phyloP scores from a whole-genome alignment of 1,140 invertebrate species.

The Caerostris extrusa region DNA sequence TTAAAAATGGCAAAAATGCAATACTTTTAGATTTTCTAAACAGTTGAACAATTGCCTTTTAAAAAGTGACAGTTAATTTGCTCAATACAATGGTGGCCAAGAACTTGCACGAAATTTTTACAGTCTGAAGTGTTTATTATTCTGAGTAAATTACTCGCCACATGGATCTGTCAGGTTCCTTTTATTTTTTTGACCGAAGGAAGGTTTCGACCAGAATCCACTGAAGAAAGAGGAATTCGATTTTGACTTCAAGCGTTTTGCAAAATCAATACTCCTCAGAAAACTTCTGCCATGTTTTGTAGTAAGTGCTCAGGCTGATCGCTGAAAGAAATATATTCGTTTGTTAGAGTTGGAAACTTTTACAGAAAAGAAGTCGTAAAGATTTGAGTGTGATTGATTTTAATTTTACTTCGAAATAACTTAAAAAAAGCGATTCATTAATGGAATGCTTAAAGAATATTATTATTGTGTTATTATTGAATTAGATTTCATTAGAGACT shows the following conservation, averaged over 20 bases:
- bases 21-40: too few species aligned
- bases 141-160: conserved; percentile 19
- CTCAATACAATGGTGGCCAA: not conserved
- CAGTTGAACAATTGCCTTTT: too few species aligned
- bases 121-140: not conserved
- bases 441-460: too few species aligned
- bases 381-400: not conserved
- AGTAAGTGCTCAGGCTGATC: not conserved
- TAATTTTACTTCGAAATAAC: not conserved
- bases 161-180: conserved; percentile 2
- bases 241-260: conserved; percentile 21
- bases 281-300: conserved; percentile 23
- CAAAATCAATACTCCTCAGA: conserved; percentile 26
- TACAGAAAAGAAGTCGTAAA: not conserved
- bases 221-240: conserved; percentile 9
- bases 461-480: too few species aligned
- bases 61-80: conserved; percentile 3
- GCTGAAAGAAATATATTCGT: not conserved
- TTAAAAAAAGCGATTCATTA: too few species aligned
- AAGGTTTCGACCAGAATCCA: not conserved
- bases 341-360: not conserved
- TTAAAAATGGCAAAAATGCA: too few species aligned
- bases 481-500: too few species aligned
- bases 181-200: not conserved
- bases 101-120: not conserved